A percentile compares a stretch with the other conserved stretches of the same genome.
These are phyloP conservation scores for Cichlasoma orientale DNA, from an alignment of 2,797 vertebrate genomes.

Conservation along the genomic window DNA sequence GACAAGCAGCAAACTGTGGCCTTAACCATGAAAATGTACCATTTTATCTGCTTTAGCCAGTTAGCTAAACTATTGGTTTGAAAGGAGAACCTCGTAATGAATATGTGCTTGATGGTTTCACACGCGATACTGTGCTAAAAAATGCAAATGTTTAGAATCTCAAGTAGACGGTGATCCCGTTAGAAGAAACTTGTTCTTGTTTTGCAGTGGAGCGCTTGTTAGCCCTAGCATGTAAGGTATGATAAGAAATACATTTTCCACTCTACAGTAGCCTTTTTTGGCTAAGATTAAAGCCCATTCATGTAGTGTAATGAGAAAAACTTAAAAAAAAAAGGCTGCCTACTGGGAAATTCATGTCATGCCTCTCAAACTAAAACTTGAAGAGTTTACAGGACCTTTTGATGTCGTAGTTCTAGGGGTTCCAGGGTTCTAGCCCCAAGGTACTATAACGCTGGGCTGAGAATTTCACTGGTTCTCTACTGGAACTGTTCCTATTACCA, in stretches of 20 bases:
- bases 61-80: neutral
- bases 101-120: neutral
- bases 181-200: neutral
- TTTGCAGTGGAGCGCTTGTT: neutral
- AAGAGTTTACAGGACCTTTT: neutral
- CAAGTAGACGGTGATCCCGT: neutral
- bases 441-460: too few relatives aligned
- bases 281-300: neutral
- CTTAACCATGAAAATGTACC: neutral
- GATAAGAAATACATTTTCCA: neutral
- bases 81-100: neutral
- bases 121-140: rapidly evolving
- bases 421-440: too few relatives aligned
- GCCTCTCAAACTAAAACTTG: too few relatives aligned
- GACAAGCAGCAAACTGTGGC: neutral
- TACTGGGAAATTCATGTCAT: too few relatives aligned
- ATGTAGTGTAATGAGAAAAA: neutral
- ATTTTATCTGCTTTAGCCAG: neutral
- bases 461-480: too few relatives aligned
- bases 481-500: too few relatives aligned
- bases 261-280: neutral
- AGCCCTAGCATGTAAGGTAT: neutral
- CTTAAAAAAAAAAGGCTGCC: too few relatives aligned
- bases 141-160: neutral
- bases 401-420: neutral